A percentile compares a stretch with the other conserved stretches of the same genome.
These are phyloP conservation scores for Trematomus bernacchii DNA, from an alignment of 2,797 vertebrate species.

Conservation along the genomic window DNA sequence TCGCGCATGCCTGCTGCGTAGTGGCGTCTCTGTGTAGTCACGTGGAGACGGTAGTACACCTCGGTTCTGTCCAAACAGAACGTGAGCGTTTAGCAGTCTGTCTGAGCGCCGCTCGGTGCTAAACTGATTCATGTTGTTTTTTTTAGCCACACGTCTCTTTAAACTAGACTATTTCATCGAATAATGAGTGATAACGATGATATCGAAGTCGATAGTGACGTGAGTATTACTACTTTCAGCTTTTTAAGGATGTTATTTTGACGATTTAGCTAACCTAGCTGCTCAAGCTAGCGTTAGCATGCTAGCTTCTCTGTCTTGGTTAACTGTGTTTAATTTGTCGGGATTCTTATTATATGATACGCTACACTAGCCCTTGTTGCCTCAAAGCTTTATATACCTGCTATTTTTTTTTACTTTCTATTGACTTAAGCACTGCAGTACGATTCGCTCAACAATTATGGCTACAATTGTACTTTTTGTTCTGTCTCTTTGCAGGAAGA, in stretches of 20 bases:
- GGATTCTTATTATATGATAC: slow-evolving; percentile 39
- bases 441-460: slow-evolving; percentile 70
- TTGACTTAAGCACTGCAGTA: slow-evolving; percentile 51
- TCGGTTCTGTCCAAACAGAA: slow-evolving; percentile 79
- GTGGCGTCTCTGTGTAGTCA: slow-evolving; percentile 78
- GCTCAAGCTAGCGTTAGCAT: slow-evolving; percentile 74
- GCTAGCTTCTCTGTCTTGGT: slow-evolving; percentile 56
- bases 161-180: slow-evolving; percentile 77
- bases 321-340: slow-evolving; percentile 41
- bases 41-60: slow-evolving; percentile 80
- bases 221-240: slow-evolving; percentile 83
- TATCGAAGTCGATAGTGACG: slow-evolving; percentile 99
- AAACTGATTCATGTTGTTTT: slow-evolving; percentile 83
- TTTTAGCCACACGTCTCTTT: slow-evolving; percentile 77
- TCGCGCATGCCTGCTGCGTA: slow-evolving; percentile 73
- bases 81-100: slow-evolving; percentile 69
- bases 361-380: slow-evolving; percentile 4
- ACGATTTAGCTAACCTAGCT: slow-evolving; percentile 71
- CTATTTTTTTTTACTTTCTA: slow-evolving; percentile 22
- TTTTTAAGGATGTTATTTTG: slow-evolving; percentile 51
- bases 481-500: slow-evolving; percentile 92
- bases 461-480: slow-evolving; percentile 87
- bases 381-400: neutral
- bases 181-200: slow-evolving; percentile 99
- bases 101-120: slow-evolving; percentile 75